These are phyloP conservation scores for Rhysida immarginata DNA, from an alignment of 1,140 invertebrate genomes.

Conservation along the genomic window DNA sequence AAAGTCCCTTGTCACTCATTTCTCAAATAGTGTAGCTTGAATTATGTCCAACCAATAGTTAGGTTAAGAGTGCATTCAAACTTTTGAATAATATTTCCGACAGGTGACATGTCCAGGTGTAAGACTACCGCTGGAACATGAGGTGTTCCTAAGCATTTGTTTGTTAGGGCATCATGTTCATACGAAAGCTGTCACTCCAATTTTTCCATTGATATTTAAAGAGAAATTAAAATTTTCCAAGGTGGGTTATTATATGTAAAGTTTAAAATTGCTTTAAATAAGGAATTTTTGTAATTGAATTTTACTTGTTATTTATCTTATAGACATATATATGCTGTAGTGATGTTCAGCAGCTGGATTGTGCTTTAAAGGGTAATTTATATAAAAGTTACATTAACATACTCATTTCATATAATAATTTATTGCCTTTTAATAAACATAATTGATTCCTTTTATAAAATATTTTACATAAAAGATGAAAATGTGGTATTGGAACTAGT, in stretches of 20 bases:
- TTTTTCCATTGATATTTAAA: conserved; percentile 3
- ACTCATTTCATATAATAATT: not conserved
- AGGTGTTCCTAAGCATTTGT: conserved; percentile 6
- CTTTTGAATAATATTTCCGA: too few species aligned
- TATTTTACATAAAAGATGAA: not conserved
- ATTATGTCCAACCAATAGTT: too few species aligned
- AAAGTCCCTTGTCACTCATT: too few species aligned
- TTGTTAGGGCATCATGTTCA: conserved; percentile 2
- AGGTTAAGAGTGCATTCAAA: too few species aligned
- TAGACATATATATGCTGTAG: not conserved
- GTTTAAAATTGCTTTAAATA: not conserved
- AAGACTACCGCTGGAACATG: not conserved
- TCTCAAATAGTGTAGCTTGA: too few species aligned
- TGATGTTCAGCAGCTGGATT: conserved; percentile 4
- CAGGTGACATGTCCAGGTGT: conserved; percentile 4
- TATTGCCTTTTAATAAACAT: not conserved
- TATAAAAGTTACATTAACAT: not conserved
- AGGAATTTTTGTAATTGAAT: not conserved
- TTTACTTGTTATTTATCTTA: not conserved
- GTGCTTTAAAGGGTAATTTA: not conserved
- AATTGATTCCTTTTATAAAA: too few species aligned
- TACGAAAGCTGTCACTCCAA: not conserved
- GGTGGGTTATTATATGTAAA: not conserved
- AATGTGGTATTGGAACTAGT: conserved; percentile 2
- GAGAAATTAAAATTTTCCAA: conserved; percentile 2